Conservation (phyloP, 2,797 vertebrate species). For the Sebastes oblongus region DNA sequence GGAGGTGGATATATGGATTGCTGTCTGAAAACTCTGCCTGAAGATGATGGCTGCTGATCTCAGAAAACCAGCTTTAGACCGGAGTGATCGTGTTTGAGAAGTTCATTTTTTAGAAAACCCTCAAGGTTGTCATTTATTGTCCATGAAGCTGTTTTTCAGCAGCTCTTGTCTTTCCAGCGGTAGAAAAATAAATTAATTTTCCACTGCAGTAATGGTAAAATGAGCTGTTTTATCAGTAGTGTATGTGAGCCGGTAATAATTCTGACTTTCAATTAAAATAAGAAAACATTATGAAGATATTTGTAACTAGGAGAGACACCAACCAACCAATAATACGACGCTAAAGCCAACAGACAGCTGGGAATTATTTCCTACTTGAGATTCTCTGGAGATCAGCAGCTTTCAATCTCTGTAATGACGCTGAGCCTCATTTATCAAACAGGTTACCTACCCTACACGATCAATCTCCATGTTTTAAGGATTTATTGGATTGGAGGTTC, state of each 20-base stretch:
- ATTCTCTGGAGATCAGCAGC: slow-evolving; percentile 72
- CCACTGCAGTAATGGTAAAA: slow-evolving; percentile 15
- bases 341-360: slow-evolving; percentile 36
- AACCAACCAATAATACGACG: slow-evolving; percentile 24
- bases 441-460: neutral
- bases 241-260: neutral
- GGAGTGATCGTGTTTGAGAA: slow-evolving; percentile 15
- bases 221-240: neutral
- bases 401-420: slow-evolving; percentile 61
- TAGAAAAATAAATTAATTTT: slow-evolving; percentile 5
- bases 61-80: slow-evolving; percentile 24
- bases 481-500: slow-evolving; percentile 34
- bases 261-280: slow-evolving; percentile 24
- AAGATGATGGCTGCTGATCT: slow-evolving; percentile 73
- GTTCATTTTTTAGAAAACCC: slow-evolving; percentile 31
- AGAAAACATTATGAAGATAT: neutral
- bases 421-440: slow-evolving; percentile 63
- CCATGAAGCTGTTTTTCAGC: slow-evolving; percentile 22
- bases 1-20: slow-evolving; percentile 60
- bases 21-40: slow-evolving; percentile 61
- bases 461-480: slow-evolving; percentile 31
- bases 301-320: slow-evolving; percentile 6
- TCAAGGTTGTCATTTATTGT: slow-evolving; percentile 47
- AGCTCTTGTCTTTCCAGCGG: neutral
- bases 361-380: slow-evolving; percentile 55